These are phyloP conservation scores for Caenorhabditis brenneri DNA, from an alignment of 1,140 invertebrate genomes.

Conservation along the genomic window DNA sequence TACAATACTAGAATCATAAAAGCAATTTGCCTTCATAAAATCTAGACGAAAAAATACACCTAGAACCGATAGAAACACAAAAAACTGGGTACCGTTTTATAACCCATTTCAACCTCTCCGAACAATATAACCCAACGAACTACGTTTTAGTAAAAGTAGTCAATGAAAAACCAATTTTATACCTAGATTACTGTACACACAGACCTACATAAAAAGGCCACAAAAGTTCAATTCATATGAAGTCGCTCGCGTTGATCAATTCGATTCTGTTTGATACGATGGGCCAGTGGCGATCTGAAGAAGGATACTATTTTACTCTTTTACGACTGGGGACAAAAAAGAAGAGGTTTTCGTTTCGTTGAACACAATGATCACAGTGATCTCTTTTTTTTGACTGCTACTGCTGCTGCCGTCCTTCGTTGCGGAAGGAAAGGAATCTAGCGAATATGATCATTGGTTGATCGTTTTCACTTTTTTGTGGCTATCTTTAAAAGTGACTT, in stretches of 20 bases:
- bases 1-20: no score
- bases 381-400: neutral
- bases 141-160: no score
- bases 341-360: neutral
- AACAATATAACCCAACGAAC: no score
- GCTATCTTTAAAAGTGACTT: neutral
- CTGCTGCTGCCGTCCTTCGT: neutral
- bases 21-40: no score
- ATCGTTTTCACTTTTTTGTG: neutral
- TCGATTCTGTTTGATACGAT: conserved; percentile 8
- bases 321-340: no score
- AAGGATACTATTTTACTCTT: no score
- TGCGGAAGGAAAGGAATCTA: no score
- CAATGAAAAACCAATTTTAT: no score
- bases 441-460: neutral
- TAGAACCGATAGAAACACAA: no score
- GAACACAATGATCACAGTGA: neutral
- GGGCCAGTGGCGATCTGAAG: conserved; percentile 13
- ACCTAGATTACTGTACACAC: neutral
- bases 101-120: no score
- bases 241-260: conserved; percentile 13
- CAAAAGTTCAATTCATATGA: conserved; percentile 1
- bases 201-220: neutral
- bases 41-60: no score
- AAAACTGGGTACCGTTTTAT: no score